Conservation (phyloP, 2,797 vertebrate species). For the Sebastes cheni region DNA sequence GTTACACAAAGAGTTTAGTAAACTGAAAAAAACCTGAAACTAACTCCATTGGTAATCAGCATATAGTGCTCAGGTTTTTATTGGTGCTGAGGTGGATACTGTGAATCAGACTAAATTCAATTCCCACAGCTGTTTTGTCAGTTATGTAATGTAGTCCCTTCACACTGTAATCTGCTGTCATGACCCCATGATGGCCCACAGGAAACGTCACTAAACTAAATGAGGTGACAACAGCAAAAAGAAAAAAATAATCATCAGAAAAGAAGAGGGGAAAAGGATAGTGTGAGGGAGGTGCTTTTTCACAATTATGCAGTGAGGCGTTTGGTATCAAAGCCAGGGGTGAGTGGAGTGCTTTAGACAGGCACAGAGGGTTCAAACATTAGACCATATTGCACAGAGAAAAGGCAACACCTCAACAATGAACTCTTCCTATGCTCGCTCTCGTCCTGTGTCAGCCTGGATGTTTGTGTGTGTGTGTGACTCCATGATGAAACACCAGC, state of each 20-base stretch:
- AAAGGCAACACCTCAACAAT: neutral
- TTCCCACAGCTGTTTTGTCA: constrained; percentile 49
- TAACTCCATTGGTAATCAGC: neutral
- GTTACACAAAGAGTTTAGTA: neutral
- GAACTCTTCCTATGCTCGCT: neutral
- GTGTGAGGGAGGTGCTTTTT: neutral
- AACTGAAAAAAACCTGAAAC: neutral
- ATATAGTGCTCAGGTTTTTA: constrained; percentile 3
- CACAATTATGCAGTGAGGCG: constrained; percentile 7
- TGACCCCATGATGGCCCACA: constrained; percentile 83
- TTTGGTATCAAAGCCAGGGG: constrained; percentile 8
- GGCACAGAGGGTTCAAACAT: neutral
- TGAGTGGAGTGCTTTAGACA: neutral
- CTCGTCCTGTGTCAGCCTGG: constrained; percentile 12
- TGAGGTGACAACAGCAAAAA: constrained; percentile 81
- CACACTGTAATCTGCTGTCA: constrained; percentile 75
- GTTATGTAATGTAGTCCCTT: neutral
- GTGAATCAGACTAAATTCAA: constrained; percentile 69
- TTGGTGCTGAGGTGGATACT: constrained; percentile 60
- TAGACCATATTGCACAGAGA: neutral
- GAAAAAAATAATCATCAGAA: neutral
- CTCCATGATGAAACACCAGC: constrained; percentile 37
- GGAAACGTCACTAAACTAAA: constrained; percentile 86
- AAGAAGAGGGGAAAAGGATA: neutral
- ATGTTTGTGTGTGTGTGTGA: constrained; percentile 2